Conservation (phyloP, 2,113 vertebrate species). For the Cephalopholis sonnerati region DNA sequence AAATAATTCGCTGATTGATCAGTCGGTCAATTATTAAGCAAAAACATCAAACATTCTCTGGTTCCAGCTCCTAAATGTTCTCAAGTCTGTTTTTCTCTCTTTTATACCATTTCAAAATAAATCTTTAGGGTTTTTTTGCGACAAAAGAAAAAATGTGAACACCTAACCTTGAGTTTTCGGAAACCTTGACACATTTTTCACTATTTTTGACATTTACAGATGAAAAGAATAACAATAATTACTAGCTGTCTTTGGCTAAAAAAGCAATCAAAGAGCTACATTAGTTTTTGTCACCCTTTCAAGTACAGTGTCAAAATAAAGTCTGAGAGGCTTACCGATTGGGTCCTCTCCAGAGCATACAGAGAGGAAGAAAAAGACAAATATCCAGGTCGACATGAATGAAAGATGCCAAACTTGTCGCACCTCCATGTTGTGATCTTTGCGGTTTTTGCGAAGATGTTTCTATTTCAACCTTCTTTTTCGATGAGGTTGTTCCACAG, state of each 20-base stretch:
- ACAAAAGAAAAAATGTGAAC: neutral
- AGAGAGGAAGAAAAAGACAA: constrained; percentile 28
- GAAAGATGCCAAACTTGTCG: neutral
- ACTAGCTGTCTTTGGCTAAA: neutral
- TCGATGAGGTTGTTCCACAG: neutral
- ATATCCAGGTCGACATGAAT: constrained; percentile 32
- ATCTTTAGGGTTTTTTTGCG: neutral
- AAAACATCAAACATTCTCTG: neutral
- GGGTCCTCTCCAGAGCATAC: neutral
- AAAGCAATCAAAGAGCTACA: neutral
- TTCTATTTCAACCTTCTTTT: neutral
- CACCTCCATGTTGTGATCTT: constrained; percentile 38
- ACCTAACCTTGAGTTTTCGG: neutral
- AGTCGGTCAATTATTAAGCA: neutral
- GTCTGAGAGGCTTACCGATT: constrained; percentile 53
- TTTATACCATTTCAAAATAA: neutral
- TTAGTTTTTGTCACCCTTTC: neutral
- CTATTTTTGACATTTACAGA: neutral
- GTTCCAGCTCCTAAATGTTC: neutral
- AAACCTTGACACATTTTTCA: neutral
- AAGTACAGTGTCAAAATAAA: neutral
- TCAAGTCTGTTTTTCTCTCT: neutral
- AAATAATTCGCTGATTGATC: neutral
- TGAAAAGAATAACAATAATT: neutral
- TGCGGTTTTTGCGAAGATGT: rapidly evolving